Conservation (phyloP, 64 coral and sea anemone species). For the Actinia tenebrosa region DNA sequence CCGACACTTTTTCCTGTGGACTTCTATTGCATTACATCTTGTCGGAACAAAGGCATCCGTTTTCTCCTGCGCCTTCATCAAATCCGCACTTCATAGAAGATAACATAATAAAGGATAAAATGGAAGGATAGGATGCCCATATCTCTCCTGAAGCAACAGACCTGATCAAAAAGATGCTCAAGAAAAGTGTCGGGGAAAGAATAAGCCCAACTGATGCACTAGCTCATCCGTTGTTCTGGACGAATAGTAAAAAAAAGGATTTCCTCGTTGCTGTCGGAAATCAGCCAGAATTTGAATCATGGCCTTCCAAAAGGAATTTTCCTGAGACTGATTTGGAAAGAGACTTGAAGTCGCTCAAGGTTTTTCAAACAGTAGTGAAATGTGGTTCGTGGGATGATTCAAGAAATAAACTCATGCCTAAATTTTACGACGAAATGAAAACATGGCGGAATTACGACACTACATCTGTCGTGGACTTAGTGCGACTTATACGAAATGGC, state of each 20-base stretch:
- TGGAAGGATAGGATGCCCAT: not conserved
- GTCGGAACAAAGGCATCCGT: not conserved
- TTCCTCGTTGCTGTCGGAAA: slow-evolving; percentile 26
- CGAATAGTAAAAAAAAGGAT: slow-evolving; percentile 7
- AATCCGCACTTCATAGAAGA: not conserved
- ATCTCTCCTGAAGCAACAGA: slow-evolving; percentile 17
- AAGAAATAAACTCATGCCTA: not conserved
- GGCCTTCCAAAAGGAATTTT: not conserved
- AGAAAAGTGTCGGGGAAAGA: not conserved
- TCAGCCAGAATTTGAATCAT: slow-evolving; percentile 27
- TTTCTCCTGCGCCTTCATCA: not conserved
- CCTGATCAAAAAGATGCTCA: slow-evolving; percentile 8
- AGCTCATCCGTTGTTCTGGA: slow-evolving; percentile 30
- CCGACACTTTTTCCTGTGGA: slow-evolving; percentile 6
- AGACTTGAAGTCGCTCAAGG: not conserved
- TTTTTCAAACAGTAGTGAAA: not conserved
- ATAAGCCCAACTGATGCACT: not conserved
- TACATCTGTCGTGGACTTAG: slow-evolving; percentile 16
- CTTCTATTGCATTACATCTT: slow-evolving; percentile 13
- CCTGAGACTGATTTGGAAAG: not conserved
- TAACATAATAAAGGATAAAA: not conserved
- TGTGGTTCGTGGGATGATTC: not conserved
- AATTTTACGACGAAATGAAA: not conserved
- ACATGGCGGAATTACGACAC: slow-evolving; percentile 1
- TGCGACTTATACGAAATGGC: slow-evolving; percentile 26